Percentiles rank a stretch among this genome's conserved stretches.
Evolutionary conservation across 2,797 vertebrate species (phyloP).

Genomic region (Enteromius argenteus): DNA sequence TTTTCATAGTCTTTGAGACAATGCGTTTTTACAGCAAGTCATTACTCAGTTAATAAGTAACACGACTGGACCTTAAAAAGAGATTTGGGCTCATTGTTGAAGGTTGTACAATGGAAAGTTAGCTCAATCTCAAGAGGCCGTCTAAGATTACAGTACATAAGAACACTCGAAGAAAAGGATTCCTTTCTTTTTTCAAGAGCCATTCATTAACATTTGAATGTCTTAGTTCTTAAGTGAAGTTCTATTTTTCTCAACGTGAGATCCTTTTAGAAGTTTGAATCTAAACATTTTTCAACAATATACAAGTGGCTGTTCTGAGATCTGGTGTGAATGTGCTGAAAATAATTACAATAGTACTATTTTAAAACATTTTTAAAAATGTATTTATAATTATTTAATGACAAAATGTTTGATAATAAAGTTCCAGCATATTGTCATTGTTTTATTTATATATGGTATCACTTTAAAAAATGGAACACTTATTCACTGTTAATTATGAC

Average conservation of each 20-base stretch:
- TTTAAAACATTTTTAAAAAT: no score
- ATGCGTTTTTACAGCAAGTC: constrained; percentile 55
- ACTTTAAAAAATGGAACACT: no score
- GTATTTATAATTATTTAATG: no score
- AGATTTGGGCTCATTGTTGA: constrained; percentile 54
- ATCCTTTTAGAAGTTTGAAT: not conserved
- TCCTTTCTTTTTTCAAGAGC: constrained; percentile 41
- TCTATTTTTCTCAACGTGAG: not conserved
- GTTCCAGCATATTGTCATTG: no score
- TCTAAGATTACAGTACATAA: constrained; percentile 47
- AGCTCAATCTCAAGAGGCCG: constrained; percentile 46
- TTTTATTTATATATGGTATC: no score
- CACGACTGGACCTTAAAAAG: constrained; percentile 52
- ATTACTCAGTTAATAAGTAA: constrained; percentile 59
- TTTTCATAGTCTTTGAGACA: constrained; percentile 45
- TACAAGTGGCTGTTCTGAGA: not conserved
- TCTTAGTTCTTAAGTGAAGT: not conserved
- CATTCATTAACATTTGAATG: constrained; percentile 27
- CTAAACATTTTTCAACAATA: not conserved
- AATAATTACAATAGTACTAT: not conserved
- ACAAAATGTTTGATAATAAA: no score
- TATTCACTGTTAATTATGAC: no score
- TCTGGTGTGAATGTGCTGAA: not conserved
- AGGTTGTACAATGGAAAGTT: constrained; percentile 44
- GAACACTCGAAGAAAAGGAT: constrained; percentile 28